Evolutionary conservation across 2,888 invertebrate genomes (phyloP).

Genomic region (Spodoptera exigua): DNA sequence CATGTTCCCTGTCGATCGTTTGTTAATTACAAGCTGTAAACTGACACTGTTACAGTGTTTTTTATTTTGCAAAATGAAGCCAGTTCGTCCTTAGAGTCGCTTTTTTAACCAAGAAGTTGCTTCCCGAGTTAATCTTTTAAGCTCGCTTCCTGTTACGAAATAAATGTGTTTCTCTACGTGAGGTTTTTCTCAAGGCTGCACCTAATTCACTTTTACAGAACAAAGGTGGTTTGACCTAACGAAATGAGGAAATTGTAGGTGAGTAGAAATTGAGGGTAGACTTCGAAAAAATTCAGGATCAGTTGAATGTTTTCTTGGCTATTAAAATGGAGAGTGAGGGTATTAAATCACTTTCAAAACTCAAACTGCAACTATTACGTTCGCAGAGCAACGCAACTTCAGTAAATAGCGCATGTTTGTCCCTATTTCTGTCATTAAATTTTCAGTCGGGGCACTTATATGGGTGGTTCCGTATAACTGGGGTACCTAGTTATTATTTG

Average conservation of each 20-base stretch:
- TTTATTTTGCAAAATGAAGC: conserved; percentile 34
- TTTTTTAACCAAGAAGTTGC: conserved; percentile 49
- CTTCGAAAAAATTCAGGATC: conserved; percentile 14
- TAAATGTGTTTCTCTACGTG: conserved; percentile 57
- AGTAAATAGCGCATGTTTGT: conserved; percentile 45
- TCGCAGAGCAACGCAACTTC: conserved; percentile 22
- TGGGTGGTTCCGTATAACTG: conserved; percentile 51
- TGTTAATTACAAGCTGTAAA: conserved; percentile 47
- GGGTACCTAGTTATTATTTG: conserved; percentile 54
- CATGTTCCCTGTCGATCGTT: conserved; percentile 45
- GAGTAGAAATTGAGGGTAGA: conserved; percentile 11
- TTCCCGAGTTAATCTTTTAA: conserved; percentile 58
- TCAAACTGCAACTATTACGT: conserved; percentile 43
- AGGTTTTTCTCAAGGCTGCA: conserved; percentile 53
- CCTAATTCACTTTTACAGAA: conserved; percentile 48
- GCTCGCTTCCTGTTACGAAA: conserved; percentile 48
- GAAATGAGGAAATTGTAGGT: conserved; percentile 27
- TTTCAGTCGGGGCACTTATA: conserved; percentile 42
- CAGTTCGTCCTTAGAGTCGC: conserved; percentile 12
- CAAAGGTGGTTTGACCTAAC: conserved; percentile 45
- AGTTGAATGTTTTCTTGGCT: conserved; percentile 12
- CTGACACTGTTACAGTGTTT: conserved; percentile 28
- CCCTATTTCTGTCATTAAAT: conserved; percentile 53
- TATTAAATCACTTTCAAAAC: conserved; percentile 21
- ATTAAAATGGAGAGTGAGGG: conserved; percentile 31